phyloP scores from a whole-genome alignment of 2,888 invertebrate genomes.

The Dryobotodes eremita region DNA sequence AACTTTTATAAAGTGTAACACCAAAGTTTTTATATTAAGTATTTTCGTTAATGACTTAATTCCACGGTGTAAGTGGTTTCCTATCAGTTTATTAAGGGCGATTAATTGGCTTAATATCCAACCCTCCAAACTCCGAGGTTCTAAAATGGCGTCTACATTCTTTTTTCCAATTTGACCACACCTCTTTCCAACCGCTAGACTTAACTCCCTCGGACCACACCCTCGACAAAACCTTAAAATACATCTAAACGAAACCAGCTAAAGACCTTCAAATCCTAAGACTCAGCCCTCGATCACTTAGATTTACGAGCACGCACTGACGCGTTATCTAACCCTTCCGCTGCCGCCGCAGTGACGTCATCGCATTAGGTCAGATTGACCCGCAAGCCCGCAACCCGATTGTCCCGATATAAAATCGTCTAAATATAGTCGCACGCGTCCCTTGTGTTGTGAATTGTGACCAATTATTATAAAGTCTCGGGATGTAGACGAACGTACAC shows the following conservation, averaged over 20 bases:
- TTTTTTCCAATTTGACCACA: background rate
- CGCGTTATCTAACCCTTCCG: conserved; percentile 66
- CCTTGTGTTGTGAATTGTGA: conserved; percentile 48
- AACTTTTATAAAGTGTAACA: background rate
- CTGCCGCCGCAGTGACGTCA: conserved; percentile 74
- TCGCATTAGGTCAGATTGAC: conserved; percentile 77
- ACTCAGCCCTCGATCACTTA: conserved; percentile 53
- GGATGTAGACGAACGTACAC: conserved; percentile 11
- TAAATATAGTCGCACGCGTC: conserved; percentile 74
- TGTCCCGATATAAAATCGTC: conserved; percentile 72
- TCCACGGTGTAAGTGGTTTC: background rate
- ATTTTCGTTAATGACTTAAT: background rate
- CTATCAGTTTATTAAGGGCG: background rate
- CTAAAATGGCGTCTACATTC: background rate
- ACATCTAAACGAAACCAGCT: conserved; percentile 10
- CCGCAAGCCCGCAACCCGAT: conserved; percentile 75
- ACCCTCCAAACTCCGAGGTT: background rate
- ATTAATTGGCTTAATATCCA: background rate
- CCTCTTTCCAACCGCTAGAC: background rate
- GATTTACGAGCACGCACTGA: conserved; percentile 62
- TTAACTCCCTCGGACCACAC: background rate
- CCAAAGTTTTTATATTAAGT: background rate
- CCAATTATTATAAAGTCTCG: conserved; percentile 12
- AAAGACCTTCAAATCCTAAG: conserved; percentile 57
- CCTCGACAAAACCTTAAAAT: conserved; percentile 22